Evolutionary conservation across 2,797 vertebrate genomes (phyloP).

Genomic region (Tenualosa thibaudeaui): DNA sequence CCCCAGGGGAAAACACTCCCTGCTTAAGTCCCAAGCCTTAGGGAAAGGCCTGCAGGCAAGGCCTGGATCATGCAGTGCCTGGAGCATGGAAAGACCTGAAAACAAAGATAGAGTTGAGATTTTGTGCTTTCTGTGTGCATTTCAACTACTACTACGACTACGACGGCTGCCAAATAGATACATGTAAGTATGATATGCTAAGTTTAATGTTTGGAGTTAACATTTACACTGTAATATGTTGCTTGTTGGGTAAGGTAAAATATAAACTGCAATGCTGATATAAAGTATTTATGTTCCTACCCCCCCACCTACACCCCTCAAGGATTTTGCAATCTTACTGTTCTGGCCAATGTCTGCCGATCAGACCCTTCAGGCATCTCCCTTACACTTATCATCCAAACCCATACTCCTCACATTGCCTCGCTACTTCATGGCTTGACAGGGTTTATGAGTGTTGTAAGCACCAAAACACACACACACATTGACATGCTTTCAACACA

Average conservation of each 20-base stretch:
- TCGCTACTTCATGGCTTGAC: slow-evolving; percentile 18
- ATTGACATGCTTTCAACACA: neutral
- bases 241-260: slow-evolving; percentile 10
- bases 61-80: slow-evolving; percentile 8
- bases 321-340: slow-evolving; percentile 9
- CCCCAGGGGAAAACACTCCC: slow-evolving; percentile 8
- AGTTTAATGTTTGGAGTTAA: slow-evolving; percentile 5
- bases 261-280: neutral
- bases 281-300: neutral
- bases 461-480: neutral
- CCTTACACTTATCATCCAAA: slow-evolving; percentile 23
- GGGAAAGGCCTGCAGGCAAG: slow-evolving; percentile 18
- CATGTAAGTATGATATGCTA: neutral
- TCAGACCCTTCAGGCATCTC: slow-evolving; percentile 6
- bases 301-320: neutral
- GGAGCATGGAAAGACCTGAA: slow-evolving; percentile 20
- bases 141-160: neutral
- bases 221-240: neutral
- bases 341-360: slow-evolving; percentile 21
- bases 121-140: slow-evolving; percentile 20
- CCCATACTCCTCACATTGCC: slow-evolving; percentile 19
- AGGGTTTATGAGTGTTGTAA: slow-evolving; percentile 6
- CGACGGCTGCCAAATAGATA: slow-evolving; percentile 2
- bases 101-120: slow-evolving; percentile 9
- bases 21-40: slow-evolving; percentile 8